A percentile compares a stretch with the other conserved stretches of the same genome.
Evolutionary conservation across 2,888 invertebrate species (phyloP).

Genomic region (Rapana venosa): DNA sequence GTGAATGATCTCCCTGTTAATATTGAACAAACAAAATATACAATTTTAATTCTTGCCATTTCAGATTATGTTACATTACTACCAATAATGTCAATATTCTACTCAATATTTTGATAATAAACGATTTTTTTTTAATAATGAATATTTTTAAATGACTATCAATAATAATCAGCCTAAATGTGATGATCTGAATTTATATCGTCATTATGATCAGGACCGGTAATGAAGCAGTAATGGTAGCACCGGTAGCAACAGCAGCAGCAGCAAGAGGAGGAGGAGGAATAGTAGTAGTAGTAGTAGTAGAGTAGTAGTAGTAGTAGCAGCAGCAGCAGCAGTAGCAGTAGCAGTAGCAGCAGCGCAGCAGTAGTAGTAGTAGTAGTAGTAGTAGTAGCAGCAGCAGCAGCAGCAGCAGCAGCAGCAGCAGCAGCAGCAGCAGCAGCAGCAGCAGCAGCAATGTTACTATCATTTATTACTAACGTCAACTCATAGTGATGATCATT

Average conservation of each 20-base stretch:
- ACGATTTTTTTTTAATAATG: too few species aligned
- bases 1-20: conserved; percentile 86
- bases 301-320: conserved; percentile 41
- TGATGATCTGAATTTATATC: too few species aligned
- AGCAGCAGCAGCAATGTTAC: conserved; percentile 12
- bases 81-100: too few species aligned
- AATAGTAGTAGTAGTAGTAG: conserved; percentile 29
- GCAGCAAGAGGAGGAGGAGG: background rate
- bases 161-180: too few species aligned
- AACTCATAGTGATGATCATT: too few species aligned
- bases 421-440: conserved; percentile 10
- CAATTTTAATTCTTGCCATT: background rate
- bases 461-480: too few species aligned
- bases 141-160: too few species aligned
- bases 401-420: conserved; percentile 10
- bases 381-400: background rate
- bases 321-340: conserved; percentile 8
- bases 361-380: conserved; percentile 38
- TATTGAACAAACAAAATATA: background rate
- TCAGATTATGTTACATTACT: too few species aligned
- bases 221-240: too few species aligned
- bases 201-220: too few species aligned
- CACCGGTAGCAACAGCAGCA: too few species aligned
- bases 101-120: too few species aligned
- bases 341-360: background rate